Base-by-base conservation (phyloP, 2,113 vertebrate species). In the Platichthys stellatus region DNA sequence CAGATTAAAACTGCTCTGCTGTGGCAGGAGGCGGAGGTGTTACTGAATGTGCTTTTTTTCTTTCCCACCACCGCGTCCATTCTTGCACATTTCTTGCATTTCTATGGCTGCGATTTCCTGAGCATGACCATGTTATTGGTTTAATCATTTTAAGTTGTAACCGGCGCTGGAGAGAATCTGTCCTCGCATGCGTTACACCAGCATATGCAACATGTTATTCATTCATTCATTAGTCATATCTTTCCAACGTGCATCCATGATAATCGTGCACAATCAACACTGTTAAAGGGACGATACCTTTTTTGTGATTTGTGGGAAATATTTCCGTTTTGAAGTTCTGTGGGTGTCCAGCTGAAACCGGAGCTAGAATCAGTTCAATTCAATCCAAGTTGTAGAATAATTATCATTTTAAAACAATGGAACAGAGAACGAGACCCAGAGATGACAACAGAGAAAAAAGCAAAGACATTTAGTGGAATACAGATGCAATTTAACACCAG, bases 251-350 rank as follows among this genome's bases (percentile, higher is more conserved):
- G 80, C 78, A 86, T 82, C 75, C 82, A 81, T 12, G 57, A 57
- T 31, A 38, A 72, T 76, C 26, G 31, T 78, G 68, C 28, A 76
- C 20, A 3, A 20, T 59, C 23, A 40, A 62, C 76, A 70, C 18
- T 64, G 80, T 63, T 78, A 88, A 81, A 83, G 85, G 76, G 85
- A 84, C 86, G 84, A 89, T 93, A 95, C 94, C 94, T 95, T 95
- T 95, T 93, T 95, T 95, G 93, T 91, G 93, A 95, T 94, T 95
- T 85, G 94, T 89, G 80, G 94, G 93, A 87, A 95, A 95, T 87
- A 95, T 95, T 94, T 95, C 94, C 72, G 94, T 94, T 93, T 95
- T 95, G 93, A 95, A 95, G 94, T 94, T 95, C 94, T 95, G 94
- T 84, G 94, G 94, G 76, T 95, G 94, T 94, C 94, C 94, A 88